These are phyloP conservation scores for Gallinago media DNA, from an alignment of 2,113 vertebrate species.

Conservation along the genomic window DNA sequence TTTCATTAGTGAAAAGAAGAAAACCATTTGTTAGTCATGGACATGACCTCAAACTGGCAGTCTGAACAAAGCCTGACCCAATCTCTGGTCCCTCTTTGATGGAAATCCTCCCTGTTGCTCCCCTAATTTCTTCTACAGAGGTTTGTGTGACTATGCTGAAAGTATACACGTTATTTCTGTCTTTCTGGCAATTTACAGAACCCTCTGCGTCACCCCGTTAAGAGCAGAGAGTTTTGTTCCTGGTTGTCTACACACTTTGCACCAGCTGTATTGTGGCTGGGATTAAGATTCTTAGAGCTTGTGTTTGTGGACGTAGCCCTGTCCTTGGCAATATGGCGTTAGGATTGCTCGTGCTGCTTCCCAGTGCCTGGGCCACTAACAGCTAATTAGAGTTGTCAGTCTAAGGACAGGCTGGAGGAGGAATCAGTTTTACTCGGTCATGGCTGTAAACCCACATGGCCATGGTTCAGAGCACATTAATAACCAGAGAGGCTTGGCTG, in stretches of 20 bases:
- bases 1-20: neutral
- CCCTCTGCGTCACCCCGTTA: fast-evolving
- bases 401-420: neutral
- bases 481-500: neutral
- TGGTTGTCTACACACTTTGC: neutral
- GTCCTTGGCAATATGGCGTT: fast-evolving
- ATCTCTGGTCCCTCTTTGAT: neutral
- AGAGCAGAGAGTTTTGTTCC: neutral
- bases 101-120: neutral
- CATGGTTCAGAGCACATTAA: neutral
- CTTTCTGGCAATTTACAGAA: neutral
- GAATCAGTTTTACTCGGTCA: neutral
- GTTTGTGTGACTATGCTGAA: neutral
- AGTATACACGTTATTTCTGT: neutral
- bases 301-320: neutral
- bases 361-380: neutral
- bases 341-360: neutral
- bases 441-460: neutral
- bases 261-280: neutral
- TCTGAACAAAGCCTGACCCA: neutral
- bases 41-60: neutral
- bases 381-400: conserved; percentile 29
- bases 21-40: neutral
- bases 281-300: neutral
- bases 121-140: neutral